A percentile compares a stretch with the other conserved stretches of the same genome.
phyloP scores from a whole-genome alignment of 2,888 invertebrate species.

The Thecophora atra region DNA sequence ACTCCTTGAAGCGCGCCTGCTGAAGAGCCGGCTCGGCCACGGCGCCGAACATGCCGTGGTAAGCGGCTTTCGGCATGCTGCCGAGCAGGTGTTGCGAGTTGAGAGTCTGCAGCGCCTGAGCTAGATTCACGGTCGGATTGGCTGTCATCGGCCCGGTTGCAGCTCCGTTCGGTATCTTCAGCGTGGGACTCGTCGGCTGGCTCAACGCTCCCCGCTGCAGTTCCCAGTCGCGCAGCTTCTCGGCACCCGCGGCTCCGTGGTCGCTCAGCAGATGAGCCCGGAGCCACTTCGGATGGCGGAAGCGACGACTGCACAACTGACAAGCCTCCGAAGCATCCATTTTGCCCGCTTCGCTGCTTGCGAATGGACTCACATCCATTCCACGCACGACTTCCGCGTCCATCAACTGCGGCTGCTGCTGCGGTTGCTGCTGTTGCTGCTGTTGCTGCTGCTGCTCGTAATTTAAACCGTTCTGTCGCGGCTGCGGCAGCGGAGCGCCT shows the following conservation, averaged over 20 bases:
- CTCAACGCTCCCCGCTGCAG: constrained; percentile 53
- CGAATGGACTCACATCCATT: constrained; percentile 50
- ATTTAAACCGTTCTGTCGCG: constrained; percentile 61
- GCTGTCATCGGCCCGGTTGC: constrained; percentile 43
- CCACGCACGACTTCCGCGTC: constrained; percentile 47
- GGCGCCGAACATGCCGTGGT: constrained; percentile 53
- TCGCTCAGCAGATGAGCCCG: constrained; percentile 88
- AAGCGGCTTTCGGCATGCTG: constrained; percentile 57
- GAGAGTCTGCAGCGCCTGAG: constrained; percentile 61
- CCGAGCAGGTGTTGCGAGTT: constrained; percentile 58
- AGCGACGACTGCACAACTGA: constrained; percentile 85
- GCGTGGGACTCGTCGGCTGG: constrained; percentile 63
- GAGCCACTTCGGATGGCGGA: constrained; percentile 87
- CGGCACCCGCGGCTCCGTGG: constrained; percentile 74
- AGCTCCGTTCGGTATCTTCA: constrained; percentile 65
- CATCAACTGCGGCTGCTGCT: constrained; percentile 49
- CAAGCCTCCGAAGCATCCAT: constrained; percentile 70
- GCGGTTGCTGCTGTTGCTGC: constrained; percentile 39
- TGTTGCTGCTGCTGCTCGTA: constrained; percentile 49
- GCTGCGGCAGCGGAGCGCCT: constrained; percentile 70
- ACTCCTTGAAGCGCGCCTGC: constrained; percentile 72
- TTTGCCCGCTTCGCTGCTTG: constrained; percentile 43
- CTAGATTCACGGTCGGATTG: constrained; percentile 56
- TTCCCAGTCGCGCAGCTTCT: constrained; percentile 64
- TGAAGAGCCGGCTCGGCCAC: constrained; percentile 53